Evolutionary conservation across 1,140 invertebrate species (phyloP).

Genomic region (Lepidurus apus): DNA sequence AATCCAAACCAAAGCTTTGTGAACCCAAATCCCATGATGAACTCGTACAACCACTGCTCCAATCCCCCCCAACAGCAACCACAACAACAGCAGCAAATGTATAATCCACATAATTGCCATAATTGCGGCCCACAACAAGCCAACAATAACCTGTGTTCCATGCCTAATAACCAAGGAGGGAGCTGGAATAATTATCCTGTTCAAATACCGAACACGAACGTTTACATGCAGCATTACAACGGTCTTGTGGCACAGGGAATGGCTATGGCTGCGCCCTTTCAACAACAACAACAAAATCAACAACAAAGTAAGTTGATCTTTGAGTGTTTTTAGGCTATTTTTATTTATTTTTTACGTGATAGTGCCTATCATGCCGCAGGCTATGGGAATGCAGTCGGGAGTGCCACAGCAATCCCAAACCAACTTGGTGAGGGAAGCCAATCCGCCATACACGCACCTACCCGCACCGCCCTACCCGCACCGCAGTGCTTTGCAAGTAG

Average conservation of each 20-base stretch:
- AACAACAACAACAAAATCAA: neutral
- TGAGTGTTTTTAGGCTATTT: neutral
- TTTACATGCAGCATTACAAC: neutral
- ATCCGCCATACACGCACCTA: neutral
- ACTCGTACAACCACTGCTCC: neutral
- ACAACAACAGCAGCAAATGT: slow-evolving; percentile 40
- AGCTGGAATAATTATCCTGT: slow-evolving; percentile 2
- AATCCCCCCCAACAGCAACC: slow-evolving; percentile 35
- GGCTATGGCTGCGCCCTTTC: neutral
- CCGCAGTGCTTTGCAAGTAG: neutral
- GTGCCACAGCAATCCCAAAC: neutral
- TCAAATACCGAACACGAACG: neutral
- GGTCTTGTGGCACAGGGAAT: neutral
- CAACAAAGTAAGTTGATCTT: slow-evolving; percentile 4
- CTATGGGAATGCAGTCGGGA: neutral
- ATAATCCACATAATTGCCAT: slow-evolving; percentile 29
- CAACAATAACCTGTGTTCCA: neutral
- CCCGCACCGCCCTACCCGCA: neutral
- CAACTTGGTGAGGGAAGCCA: neutral
- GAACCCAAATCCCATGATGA: neutral
- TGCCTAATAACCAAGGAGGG: neutral
- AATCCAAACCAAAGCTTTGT: slow-evolving; percentile 17
- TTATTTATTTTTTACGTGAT: neutral
- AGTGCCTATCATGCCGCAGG: neutral
- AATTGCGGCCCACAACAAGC: slow-evolving; percentile 23